Evolutionary conservation across 2,797 vertebrate species (phyloP), one percentile per base, ranked within the genome.

Genomic region (Epinephelus malabaricus): DNA sequence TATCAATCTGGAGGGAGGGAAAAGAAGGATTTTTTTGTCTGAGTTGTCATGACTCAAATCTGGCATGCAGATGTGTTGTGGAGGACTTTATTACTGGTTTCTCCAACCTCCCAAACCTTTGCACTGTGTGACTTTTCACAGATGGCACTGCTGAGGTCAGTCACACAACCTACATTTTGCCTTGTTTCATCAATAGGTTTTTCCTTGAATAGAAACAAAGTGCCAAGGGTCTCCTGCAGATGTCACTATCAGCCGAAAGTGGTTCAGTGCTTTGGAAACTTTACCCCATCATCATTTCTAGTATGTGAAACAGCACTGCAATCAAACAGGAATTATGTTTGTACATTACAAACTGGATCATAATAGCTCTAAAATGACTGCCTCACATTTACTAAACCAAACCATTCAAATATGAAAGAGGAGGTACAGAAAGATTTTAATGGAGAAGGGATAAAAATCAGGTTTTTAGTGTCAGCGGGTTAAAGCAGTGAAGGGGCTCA

Each of bases 401-500:
- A 73, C 17, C 55, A 60, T n/a, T 27, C 1, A 58, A 30, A 53
- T 15, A 58, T 1, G 49, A 1, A 67, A 34, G 13, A 12, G 50
- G 5, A 54, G n/a, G 2, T 15, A 3, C 14, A 23, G 5, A 38
- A 12, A 27, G 6, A 66, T n/a, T 55, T 70, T 17, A 7, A 6
- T 14, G 5, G 2, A 6, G 3, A 19, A 58, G 17, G 54, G 47
- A 63, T 14, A 25, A 0, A n/a, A 67, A 53, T 27, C 3, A 0
- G 14, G 1, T 62, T 67, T 77, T 60, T 46, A 1, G 21, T 68
- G 67, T 86, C 78, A 68, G 76, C 61, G 54, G 73, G 71, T 84
- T 27, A 69, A 23, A 68, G 9, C 55, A 40, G 68, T 19, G 19
- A n/a, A 34, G 17, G n/a, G 70, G 34, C 13, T 60, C 15, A 23